phyloP scores from a whole-genome alignment of 1,140 invertebrate species.

The Propsilocerus akamusi region DNA sequence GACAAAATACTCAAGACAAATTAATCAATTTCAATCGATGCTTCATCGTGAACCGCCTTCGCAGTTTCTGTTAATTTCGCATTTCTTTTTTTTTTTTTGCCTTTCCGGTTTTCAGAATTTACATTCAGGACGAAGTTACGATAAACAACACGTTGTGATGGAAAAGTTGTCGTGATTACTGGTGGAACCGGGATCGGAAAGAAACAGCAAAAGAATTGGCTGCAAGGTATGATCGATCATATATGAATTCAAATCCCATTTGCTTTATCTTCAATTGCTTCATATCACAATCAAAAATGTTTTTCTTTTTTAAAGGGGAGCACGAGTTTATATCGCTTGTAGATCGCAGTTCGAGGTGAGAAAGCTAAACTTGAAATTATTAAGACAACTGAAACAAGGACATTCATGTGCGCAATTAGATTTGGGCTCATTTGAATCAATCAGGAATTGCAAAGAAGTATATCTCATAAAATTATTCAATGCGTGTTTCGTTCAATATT shows the following conservation, averaged over 20 bases:
- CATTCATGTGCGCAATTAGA: constrained; percentile 19
- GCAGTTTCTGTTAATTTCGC: not conserved
- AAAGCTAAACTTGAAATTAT: constrained; percentile 22
- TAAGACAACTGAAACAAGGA: constrained; percentile 15
- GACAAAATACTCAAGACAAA: not conserved
- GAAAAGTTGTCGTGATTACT: constrained; percentile 60
- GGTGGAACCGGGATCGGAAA: constrained; percentile 68
- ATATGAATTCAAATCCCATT: no score
- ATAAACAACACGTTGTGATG: constrained; percentile 28
- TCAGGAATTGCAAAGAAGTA: constrained; percentile 18
- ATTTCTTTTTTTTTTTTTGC: not conserved
- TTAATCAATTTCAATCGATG: not conserved
- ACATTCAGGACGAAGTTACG: constrained; percentile 27
- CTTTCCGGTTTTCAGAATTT: constrained; percentile 26
- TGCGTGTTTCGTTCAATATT: constrained; percentile 20
- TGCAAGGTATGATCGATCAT: constrained; percentile 7
- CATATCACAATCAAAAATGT: no score
- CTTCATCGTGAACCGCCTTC: not conserved
- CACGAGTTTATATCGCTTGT: constrained; percentile 64
- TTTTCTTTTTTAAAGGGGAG: constrained; percentile 31
- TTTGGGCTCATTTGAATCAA: constrained; percentile 22
- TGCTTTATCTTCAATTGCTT: no score
- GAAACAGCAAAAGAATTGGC: constrained; percentile 51
- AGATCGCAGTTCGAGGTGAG: constrained; percentile 30
- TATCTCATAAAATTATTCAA: not conserved